Evolutionary conservation across 2,113 vertebrate species (phyloP), one percentile per base, ranked within the genome.

Genomic region (Chloropsis cyanopogon): DNA sequence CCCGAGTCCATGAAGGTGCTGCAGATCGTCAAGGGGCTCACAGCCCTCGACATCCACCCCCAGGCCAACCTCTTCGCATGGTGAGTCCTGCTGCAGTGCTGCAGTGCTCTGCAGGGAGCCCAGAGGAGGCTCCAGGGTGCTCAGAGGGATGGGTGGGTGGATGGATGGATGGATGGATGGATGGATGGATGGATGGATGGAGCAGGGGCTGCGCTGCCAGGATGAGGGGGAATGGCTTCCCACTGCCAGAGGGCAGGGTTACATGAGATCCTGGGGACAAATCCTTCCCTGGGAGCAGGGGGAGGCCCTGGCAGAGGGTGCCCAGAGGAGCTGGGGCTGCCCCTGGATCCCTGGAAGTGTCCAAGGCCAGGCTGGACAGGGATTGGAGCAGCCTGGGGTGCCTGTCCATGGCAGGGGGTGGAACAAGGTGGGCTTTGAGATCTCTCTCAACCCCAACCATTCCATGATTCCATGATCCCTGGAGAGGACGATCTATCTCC

Each of bases 11-110:
- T 99, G 96, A 99, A 98, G 33, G 97, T 99, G 76, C 97, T 99
- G 64, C 99, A 99, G 98, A 99, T 99, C 2, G 99, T 99, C 84
- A 99, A 99, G 92, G 99, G 99, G 56, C 96, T 99, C 68, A 99
- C 99, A 0, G 99, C 99, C 7, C 96, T 99, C 6, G 99, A 99
- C 98, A 99, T 99, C 93, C 99, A 99, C 96, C 99, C 99, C 0
- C 99, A 99, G 93, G 99, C 99, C 72, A 99, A 99, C 97, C 98
- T 99, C 68, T 99, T 99, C 4, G 99, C 99, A 0, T 99, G 99
- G 99, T 99, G 80, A 98, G 99, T 97, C 12, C 57, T 54, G 2
- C 8, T n/a, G n/a, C n/a, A n/a, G n/a, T n/a, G n/a, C n/a, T n/a
- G n/a, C n/a, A n/a, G n/a, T n/a, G n/a, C n/a, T n/a, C n/a, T n/a